phyloP scores from a whole-genome alignment of 2,797 vertebrate genomes.

The Tamandua tetradactyla region DNA sequence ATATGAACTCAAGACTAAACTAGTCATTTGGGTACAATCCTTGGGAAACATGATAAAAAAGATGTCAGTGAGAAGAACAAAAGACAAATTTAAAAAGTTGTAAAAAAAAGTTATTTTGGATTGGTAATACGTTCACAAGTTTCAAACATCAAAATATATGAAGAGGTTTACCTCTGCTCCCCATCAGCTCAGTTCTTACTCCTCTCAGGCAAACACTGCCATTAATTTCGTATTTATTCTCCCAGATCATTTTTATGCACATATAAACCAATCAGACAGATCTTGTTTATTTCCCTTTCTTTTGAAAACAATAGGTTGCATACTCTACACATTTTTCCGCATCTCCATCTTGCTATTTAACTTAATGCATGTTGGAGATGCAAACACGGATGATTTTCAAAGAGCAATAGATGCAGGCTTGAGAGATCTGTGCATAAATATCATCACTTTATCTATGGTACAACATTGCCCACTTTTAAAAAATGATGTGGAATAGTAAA shows the following conservation, averaged over 20 bases:
- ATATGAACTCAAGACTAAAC: slow-evolving; percentile 25
- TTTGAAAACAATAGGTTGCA: neutral
- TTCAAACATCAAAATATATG: slow-evolving; percentile 6
- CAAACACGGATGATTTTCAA: slow-evolving; percentile 45
- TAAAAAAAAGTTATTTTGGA: neutral
- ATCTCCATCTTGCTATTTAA: slow-evolving; percentile 33
- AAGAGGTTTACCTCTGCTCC: neutral
- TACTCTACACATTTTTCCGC: neutral
- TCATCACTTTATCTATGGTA: neutral
- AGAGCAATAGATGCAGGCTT: neutral
- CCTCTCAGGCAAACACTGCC: neutral
- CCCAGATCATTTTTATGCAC: neutral
- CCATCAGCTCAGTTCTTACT: neutral
- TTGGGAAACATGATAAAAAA: neutral
- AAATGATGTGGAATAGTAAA: neutral
- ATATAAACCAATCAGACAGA: neutral
- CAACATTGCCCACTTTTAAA: neutral
- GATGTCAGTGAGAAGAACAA: neutral
- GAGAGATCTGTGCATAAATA: neutral
- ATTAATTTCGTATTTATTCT: neutral
- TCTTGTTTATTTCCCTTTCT: slow-evolving; percentile 7
- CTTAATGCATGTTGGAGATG: neutral
- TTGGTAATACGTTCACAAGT: neutral
- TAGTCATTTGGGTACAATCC: neutral
- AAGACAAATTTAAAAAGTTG: neutral